Conservation (phyloP, 2,888 invertebrate genomes). For the Lumbricus terrestris region DNA sequence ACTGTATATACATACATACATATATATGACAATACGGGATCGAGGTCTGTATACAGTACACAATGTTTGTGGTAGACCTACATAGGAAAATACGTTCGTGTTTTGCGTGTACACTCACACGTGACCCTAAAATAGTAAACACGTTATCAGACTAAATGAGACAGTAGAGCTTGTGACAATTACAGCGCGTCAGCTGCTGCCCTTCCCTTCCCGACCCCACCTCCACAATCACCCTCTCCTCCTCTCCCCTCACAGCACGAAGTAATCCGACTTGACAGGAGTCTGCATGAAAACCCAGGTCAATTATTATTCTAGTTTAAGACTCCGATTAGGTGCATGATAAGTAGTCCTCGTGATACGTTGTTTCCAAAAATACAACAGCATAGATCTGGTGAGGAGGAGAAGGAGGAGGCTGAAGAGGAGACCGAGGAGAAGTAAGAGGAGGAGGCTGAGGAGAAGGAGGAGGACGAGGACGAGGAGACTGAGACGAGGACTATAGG, state of each 20-base stretch:
- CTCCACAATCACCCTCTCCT: too few relatives aligned
- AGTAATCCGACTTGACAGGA: too few relatives aligned
- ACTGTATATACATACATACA: too few relatives aligned
- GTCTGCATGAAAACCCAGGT: neutral
- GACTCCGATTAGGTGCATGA: neutral
- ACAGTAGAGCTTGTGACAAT: neutral
- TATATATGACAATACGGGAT: too few relatives aligned
- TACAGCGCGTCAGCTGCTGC: neutral
- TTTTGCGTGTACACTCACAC: neutral
- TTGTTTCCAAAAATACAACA: neutral
- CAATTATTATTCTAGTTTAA: neutral
- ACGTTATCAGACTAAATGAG: neutral
- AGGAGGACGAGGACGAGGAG: too few relatives aligned
- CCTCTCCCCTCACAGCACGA: neutral
- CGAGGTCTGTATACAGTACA: neutral
- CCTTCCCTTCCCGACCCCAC: too few relatives aligned
- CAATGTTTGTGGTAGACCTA: neutral
- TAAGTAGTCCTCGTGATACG: neutral
- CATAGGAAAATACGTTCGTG: neutral
- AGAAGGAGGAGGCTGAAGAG: too few relatives aligned
- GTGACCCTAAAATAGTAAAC: too few relatives aligned
- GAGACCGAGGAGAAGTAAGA: neutral
- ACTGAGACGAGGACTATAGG: too few relatives aligned
- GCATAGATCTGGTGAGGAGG: too few relatives aligned
- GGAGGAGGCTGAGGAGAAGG: too few relatives aligned